A percentile compares a stretch with the other conserved stretches of the same genome.
These are phyloP conservation scores for Drosophila paulistorum DNA, from an alignment of 1,140 invertebrate species.

Conservation along the genomic window DNA sequence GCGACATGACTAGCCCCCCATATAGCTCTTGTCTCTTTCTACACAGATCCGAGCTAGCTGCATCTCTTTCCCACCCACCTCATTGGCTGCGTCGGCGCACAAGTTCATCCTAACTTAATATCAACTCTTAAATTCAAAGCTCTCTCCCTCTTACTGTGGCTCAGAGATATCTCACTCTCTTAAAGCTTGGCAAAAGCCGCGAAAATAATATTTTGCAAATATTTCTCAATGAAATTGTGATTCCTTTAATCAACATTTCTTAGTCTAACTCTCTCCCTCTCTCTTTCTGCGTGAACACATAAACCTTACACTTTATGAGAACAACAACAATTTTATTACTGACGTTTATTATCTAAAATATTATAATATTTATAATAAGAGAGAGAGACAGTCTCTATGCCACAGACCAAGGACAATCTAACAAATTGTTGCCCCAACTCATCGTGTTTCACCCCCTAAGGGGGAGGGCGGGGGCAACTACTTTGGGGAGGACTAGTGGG, in stretches of 20 bases:
- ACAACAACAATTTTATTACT: slow-evolving; percentile 57
- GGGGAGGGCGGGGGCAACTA: background rate
- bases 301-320: slow-evolving; percentile 58
- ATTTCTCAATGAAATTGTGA: slow-evolving; percentile 44
- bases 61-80: slow-evolving; percentile 3
- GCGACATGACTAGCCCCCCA: slow-evolving; percentile 47
- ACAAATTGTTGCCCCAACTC: slow-evolving; percentile 42
- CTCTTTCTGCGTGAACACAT: slow-evolving; percentile 27
- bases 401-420: slow-evolving; percentile 56
- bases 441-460: too few species aligned
- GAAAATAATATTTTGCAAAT: slow-evolving; percentile 14
- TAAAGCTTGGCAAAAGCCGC: slow-evolving; percentile 19
- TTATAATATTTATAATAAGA: slow-evolving; percentile 51
- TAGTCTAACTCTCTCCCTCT: background rate
- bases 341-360: slow-evolving; percentile 67
- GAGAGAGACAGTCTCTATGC: slow-evolving; percentile 14
- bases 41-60: background rate
- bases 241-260: slow-evolving; percentile 42
- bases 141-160: slow-evolving; percentile 9
- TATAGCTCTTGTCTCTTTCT: slow-evolving; percentile 38
- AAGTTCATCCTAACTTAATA: slow-evolving; percentile 21
- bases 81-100: slow-evolving; percentile 31
- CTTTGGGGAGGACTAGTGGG: background rate
- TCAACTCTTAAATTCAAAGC: slow-evolving; percentile 41
- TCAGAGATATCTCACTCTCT: slow-evolving; percentile 25